Base-by-base conservation (phyloP, 2,888 invertebrate genomes). In the Deilephila elpenor region DNA sequence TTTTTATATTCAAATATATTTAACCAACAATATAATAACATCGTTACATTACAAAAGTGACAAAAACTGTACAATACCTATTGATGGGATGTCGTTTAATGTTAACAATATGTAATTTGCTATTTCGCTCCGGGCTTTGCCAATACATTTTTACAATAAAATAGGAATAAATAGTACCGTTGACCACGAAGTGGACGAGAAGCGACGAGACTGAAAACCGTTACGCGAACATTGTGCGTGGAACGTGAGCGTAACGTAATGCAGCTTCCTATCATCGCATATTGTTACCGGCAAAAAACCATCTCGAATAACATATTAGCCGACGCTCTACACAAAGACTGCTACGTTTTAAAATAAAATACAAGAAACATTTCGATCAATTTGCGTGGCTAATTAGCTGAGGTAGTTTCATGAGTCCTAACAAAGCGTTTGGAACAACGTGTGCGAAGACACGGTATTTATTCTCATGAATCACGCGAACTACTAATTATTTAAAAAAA, bases 231-330 rank as follows among this genome's bases (percentile, higher is more conserved):
- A 90, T 90, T 90, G 90, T 90, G 85, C 84, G 85, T 84, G 77
- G 85, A 85, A 89, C 91, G 91, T 91, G 90, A 90, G 89, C 88
- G 84, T 83, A 84, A 83, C 86, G 84, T 86, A 82, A 87, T 86
- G 82, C 84, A 81, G 80, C 83, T 81, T 78, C 78, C 85, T 79
- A 82, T 82, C 84, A 82, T 82, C 83, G 84, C 85, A 88, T 87
- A 86, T 87, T 88, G 44, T 51, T 75, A 74, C 70, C 71, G 71
- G 73, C 62, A 56, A 76, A 76, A 56, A 76, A 74, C 71, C 60
- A 62, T 32, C 37, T 60, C 32, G 64, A 73, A 53, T 70, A 67
- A 75, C 70, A 61, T 62, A 61, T 61, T 61, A 14, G 19, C 19
- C 62, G 34, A 8, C 8, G 62, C 32, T 44, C 14, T 44, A 7